Percentiles rank a stretch among this genome's conserved stretches.
These are phyloP conservation scores for Lasaia peninsularis DNA, from an alignment of 1,140 invertebrate genomes.

Conservation along the genomic window DNA sequence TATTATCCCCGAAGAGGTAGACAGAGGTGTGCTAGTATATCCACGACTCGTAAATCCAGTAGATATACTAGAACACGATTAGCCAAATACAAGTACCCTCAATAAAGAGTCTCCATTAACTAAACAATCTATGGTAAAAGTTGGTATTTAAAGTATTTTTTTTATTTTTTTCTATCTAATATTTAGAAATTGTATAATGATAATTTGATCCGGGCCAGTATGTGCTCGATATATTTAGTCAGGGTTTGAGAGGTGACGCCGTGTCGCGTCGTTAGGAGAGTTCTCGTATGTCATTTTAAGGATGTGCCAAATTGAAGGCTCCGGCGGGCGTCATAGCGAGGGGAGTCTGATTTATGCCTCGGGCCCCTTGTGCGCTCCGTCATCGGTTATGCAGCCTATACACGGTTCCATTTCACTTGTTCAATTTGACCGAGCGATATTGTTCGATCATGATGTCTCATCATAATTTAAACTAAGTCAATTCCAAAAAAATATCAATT, in stretches of 20 bases:
- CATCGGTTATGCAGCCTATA: conserved; percentile 46
- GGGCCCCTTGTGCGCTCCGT: conserved; percentile 38
- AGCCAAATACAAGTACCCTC: too few relatives aligned
- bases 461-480: too few relatives aligned
- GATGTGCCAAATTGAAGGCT: conserved; percentile 76
- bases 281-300: conserved; percentile 76
- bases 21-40: too few relatives aligned
- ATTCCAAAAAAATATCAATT: too few relatives aligned
- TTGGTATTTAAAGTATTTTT: conserved; percentile 24
- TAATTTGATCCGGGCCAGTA: conserved; percentile 6
- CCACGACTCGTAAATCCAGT: too few relatives aligned
- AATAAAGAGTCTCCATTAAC: too few relatives aligned
- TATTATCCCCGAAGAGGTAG: too few relatives aligned
- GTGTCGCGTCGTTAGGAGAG: conserved; percentile 60
- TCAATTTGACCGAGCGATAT: neutral
- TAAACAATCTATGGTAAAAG: too few relatives aligned
- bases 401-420: neutral
- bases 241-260: conserved; percentile 17
- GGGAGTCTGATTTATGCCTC: conserved; percentile 71
- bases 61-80: too few relatives aligned
- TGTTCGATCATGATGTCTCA: neutral
- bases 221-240: conserved; percentile 17
- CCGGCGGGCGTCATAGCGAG: conserved; percentile 63
- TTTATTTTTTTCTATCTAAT: neutral
- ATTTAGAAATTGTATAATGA: neutral